Evolutionary conservation across 1,140 invertebrate genomes (phyloP).

Genomic region (Tyrophagus putrescentiae): DNA sequence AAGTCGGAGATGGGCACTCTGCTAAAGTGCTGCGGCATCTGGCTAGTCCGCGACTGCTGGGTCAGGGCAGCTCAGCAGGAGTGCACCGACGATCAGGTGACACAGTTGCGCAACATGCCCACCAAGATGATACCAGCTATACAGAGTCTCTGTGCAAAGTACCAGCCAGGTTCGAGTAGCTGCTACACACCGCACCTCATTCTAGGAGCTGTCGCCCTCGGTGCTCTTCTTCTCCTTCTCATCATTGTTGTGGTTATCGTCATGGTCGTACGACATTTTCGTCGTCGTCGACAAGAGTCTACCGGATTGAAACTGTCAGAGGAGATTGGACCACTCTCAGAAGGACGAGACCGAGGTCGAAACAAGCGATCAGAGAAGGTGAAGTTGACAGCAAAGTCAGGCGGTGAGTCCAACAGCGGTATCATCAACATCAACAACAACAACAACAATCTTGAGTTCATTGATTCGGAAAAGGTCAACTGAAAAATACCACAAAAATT

Average conservation of each 20-base stretch:
- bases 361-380: neutral
- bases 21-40: conserved; percentile 15
- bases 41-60: conserved; percentile 15
- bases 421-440: conserved; percentile 7
- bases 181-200: conserved; percentile 2
- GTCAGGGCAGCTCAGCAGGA: neutral
- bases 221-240: neutral
- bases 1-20: neutral
- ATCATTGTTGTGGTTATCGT: neutral
- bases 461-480: conserved; percentile 2
- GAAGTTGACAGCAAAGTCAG: neutral
- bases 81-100: neutral
- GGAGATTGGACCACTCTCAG: neutral
- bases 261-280: neutral
- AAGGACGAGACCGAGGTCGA: neutral
- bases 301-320: neutral
- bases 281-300: neutral
- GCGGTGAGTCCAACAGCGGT: neutral
- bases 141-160: neutral
- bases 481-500: too few species aligned
- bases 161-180: neutral
- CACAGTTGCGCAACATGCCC: neutral
- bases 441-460: conserved; percentile 6
- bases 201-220: neutral
- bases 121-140: conserved; percentile 7